Evolutionary conservation across 2,113 vertebrate genomes (phyloP).

Genomic region (Hippocampus barbouri): DNA sequence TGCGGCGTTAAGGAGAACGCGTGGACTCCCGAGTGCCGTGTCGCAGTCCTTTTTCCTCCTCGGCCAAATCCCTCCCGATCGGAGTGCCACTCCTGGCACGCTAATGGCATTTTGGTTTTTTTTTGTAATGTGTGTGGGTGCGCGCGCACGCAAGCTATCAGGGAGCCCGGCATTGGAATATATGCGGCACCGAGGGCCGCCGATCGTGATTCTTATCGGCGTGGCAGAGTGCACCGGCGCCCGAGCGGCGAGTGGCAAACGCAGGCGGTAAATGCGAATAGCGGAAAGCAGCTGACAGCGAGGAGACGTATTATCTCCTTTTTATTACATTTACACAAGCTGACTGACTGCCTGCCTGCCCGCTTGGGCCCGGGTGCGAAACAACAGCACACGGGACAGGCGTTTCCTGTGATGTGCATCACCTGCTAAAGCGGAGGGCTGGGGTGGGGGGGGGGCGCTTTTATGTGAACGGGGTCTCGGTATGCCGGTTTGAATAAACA

Average conservation of each 20-base stretch:
- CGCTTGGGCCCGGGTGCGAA: constrained; percentile 29
- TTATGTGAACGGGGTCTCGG: not conserved
- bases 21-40: constrained; percentile 41
- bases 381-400: constrained; percentile 40
- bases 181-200: constrained; percentile 63
- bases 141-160: constrained; percentile 38
- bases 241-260: constrained; percentile 64
- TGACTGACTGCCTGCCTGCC: constrained; percentile 35
- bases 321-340: constrained; percentile 68
- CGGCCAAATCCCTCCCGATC: constrained; percentile 46
- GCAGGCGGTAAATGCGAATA: constrained; percentile 72
- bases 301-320: constrained; percentile 68
- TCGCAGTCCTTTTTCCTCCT: constrained; percentile 38
- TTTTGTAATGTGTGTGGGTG: not conserved
- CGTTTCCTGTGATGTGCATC: constrained; percentile 32
- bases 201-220: constrained; percentile 74
- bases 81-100: constrained; percentile 55
- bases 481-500: not conserved
- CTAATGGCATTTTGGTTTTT: constrained; percentile 61
- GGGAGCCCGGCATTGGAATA: constrained; percentile 61
- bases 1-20: constrained; percentile 33
- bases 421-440: constrained; percentile 8
- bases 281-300: constrained; percentile 65
- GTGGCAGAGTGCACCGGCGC: constrained; percentile 56
- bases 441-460: not conserved